A percentile compares a stretch with the other conserved stretches of the same genome.
Evolutionary conservation across 2,113 vertebrate species (phyloP).

Genomic region (Megalops atlanticus): DNA sequence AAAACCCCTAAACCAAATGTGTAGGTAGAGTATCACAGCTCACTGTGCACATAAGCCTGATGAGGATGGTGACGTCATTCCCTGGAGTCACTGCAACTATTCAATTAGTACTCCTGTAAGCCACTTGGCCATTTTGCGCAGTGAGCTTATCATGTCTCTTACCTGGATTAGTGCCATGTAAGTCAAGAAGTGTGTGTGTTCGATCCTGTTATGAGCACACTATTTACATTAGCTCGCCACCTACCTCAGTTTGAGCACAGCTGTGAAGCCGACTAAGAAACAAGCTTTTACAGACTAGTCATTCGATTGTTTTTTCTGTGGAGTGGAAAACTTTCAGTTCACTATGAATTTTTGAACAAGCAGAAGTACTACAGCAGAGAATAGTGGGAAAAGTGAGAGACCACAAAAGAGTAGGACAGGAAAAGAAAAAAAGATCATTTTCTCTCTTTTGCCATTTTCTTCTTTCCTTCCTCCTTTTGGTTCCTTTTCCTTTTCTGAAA

Average conservation of each 20-base stretch:
- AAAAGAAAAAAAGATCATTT: background rate
- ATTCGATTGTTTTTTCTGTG: too few relatives aligned
- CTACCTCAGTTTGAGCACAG: background rate
- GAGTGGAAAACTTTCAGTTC: too few relatives aligned
- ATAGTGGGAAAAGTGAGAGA: background rate
- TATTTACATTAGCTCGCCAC: background rate
- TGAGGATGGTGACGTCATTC: background rate
- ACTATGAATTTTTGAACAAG: too few relatives aligned
- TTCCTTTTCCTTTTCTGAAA: background rate
- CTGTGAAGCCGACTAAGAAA: too few relatives aligned
- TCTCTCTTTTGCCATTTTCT: background rate
- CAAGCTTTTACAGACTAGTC: too few relatives aligned
- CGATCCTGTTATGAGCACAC: background rate
- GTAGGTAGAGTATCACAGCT: background rate
- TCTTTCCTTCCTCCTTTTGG: background rate
- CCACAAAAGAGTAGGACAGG: background rate
- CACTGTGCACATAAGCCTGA: background rate
- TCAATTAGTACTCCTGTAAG: background rate
- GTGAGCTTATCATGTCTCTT: background rate
- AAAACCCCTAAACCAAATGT: background rate
- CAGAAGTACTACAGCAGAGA: background rate
- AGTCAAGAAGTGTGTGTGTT: background rate
- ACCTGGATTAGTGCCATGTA: constrained; percentile 1
- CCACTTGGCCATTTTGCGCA: constrained; percentile 4
- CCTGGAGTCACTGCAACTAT: background rate